Evolutionary conservation across 1,140 invertebrate genomes (phyloP), one percentile per base, ranked within the genome.

Genomic region (Nixonia krombeini): DNA sequence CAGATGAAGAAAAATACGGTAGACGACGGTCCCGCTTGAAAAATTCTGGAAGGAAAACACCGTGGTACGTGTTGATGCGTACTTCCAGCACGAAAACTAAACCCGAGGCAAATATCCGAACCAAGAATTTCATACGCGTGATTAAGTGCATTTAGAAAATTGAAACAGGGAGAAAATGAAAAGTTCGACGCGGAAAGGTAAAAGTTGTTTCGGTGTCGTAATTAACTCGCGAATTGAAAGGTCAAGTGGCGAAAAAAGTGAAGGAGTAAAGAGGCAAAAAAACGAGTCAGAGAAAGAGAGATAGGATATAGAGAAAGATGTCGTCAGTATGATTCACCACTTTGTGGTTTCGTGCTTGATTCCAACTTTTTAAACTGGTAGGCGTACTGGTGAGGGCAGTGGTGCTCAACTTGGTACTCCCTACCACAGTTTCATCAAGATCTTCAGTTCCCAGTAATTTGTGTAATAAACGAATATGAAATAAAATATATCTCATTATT

Each of bases 241-340:
- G 18, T 26, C 18, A 44, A 26, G 26, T 41, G 38, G 18, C 38
- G 17, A 57, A 26, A 50, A 44, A 33, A 29, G 37, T 13, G 40
- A 53, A 58, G 57, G 50, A 29, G 25, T 37, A 49, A 59, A 59
- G 46, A 37, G 21, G 50, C 50, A 13, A 50, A 1, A n/a, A 25
- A 55, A 66, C 29, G n/a, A 9, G 49, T 47, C 52, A 55, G 44
- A 61, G 31, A 52, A 40, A 65, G 57, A 50, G 57, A 73, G 67
- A 58, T n/a, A n/a, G n/a, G n/a, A n/a, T n/a, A n/a, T n/a, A 66
- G 66, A 50, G 55, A 73, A 50, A 59, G 44, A 59, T 55, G 55
- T 59, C 59, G 45, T 56, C 50, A 68, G 64, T 71, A 62, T 80
- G 79, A 81, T 75, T 81, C 79, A 81, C 70, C 73, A 59, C 59